phyloP scores from a whole-genome alignment of 2,888 invertebrate species.

The Ophion obscuratus region DNA sequence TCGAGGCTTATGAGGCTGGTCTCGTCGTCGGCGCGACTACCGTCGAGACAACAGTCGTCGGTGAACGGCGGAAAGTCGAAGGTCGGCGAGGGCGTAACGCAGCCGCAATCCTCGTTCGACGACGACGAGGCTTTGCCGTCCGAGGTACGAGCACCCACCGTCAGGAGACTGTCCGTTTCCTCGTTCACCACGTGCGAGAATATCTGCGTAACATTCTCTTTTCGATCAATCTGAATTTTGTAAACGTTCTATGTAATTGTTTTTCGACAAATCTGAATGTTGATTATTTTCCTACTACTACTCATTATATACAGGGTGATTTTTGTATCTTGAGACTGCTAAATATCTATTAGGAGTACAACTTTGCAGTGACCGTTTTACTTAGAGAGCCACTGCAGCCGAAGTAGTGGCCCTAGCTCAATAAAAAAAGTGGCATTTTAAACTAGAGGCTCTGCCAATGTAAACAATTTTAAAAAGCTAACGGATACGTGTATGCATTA shows the following conservation, averaged over 20 bases:
- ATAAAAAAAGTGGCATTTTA: too few species aligned
- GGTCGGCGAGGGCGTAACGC: conserved; percentile 81
- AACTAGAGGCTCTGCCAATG: too few species aligned
- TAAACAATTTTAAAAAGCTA: too few species aligned
- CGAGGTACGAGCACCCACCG: conserved; percentile 30
- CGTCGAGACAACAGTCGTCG: conserved; percentile 79
- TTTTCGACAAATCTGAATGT: too few species aligned
- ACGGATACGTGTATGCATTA: too few species aligned
- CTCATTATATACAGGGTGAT: too few species aligned
- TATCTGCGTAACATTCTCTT: conserved; percentile 69
- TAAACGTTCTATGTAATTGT: not conserved
- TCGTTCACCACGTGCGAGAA: conserved; percentile 74
- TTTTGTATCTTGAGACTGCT: too few species aligned
- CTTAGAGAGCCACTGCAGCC: too few species aligned
- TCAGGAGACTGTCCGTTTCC: conserved; percentile 63
- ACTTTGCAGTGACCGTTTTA: too few species aligned
- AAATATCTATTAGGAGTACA: too few species aligned
- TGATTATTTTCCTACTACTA: too few species aligned
- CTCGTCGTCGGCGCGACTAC: conserved; percentile 80
- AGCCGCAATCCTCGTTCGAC: conserved; percentile 77
- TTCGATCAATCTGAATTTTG: not conserved
- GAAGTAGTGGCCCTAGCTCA: too few species aligned
- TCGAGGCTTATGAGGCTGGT: conserved; percentile 82
- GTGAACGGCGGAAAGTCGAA: conserved; percentile 81
- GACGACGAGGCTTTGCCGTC: conserved; percentile 65